Conservation (phyloP, 2,797 vertebrate genomes). For the Thamnophis elegans region DNA sequence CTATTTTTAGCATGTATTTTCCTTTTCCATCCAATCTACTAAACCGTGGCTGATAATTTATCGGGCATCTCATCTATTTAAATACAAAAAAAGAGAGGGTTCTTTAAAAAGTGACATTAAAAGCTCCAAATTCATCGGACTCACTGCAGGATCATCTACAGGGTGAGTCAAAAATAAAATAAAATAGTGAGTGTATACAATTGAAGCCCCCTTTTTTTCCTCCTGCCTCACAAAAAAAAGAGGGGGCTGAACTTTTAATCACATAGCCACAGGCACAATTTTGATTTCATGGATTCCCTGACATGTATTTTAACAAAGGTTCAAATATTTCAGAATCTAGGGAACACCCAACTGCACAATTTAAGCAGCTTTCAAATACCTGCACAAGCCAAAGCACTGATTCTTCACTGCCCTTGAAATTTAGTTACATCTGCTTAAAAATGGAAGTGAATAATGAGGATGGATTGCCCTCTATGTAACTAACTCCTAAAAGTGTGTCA, state of each 20-base stretch:
- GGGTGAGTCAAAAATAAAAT: background rate
- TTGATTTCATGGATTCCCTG: background rate
- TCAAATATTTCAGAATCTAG: background rate
- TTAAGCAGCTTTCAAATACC: conserved; percentile 11
- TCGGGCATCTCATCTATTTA: background rate
- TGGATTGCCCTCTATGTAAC: background rate
- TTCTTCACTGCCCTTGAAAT: background rate
- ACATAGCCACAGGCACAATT: background rate
- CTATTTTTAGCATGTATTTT: background rate
- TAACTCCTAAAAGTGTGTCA: background rate
- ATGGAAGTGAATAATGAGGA: background rate
- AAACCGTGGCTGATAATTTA: background rate
- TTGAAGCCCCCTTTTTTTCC: background rate
- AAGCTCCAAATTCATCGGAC: background rate
- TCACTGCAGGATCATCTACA: background rate
- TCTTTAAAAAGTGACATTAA: background rate
- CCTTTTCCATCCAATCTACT: background rate
- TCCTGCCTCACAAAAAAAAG: background rate
- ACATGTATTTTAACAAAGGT: background rate
- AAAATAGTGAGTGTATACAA: background rate
- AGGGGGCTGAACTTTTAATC: background rate
- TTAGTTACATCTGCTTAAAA: background rate
- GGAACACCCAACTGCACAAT: background rate
- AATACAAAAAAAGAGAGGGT: background rate
- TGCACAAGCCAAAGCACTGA: background rate